Evolutionary conservation across 1,140 invertebrate genomes (phyloP).

Genomic region (Pachyrhynchus sulphureomaculatus): DNA sequence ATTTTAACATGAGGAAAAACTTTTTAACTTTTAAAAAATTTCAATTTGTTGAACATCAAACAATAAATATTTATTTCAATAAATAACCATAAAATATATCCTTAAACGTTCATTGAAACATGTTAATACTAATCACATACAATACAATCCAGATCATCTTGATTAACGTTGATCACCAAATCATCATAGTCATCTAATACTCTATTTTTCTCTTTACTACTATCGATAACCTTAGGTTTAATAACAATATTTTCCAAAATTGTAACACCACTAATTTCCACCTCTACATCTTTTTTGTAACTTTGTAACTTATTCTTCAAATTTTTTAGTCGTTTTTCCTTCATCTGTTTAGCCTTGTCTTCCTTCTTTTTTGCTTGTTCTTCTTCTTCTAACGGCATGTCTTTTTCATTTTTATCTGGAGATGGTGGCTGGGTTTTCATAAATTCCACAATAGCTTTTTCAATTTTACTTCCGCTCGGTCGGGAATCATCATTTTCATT

Average conservation of each 20-base stretch:
- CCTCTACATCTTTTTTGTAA: constrained; percentile 18
- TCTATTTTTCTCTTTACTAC: neutral
- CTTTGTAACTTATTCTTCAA: constrained; percentile 22
- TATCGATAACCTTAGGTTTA: neutral
- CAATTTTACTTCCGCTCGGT: neutral
- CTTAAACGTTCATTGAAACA: too few species aligned
- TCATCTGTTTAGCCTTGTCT: constrained; percentile 9
- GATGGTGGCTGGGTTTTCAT: constrained; percentile 1
- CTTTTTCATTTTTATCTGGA: constrained; percentile 5
- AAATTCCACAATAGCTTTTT: constrained; percentile 1
- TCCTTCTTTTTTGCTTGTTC: neutral
- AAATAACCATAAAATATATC: too few species aligned
- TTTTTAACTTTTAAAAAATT: too few species aligned
- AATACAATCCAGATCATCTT: constrained; percentile 38
- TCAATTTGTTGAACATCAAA: too few species aligned
- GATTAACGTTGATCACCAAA: constrained; percentile 40
- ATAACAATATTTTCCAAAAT: constrained; percentile 21
- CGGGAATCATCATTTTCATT: neutral
- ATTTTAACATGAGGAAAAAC: too few species aligned
- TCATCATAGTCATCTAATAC: constrained; percentile 28
- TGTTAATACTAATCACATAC: constrained; percentile 27
- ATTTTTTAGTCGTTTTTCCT: constrained; percentile 21
- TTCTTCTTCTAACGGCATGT: constrained; percentile 16
- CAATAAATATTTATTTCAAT: too few species aligned
- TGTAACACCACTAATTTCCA: constrained; percentile 16